phyloP scores from a whole-genome alignment of 2,888 invertebrate genomes.

The Hymenopus coronatus region DNA sequence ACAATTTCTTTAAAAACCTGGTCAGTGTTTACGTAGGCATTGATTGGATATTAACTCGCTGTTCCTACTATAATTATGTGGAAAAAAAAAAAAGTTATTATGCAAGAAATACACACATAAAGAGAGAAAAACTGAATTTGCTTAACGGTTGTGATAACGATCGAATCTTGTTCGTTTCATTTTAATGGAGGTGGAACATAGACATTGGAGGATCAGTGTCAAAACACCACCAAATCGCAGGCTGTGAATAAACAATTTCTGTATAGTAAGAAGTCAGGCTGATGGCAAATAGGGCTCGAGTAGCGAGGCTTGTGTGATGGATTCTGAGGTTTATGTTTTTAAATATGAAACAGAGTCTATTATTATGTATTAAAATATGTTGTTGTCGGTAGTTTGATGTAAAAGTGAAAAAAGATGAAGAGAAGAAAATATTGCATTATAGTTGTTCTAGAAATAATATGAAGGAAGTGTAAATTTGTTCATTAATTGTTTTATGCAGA shows the following conservation, averaged over 20 bases:
- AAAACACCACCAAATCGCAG: constrained; percentile 34
- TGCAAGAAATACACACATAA: neutral
- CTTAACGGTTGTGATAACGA: constrained; percentile 31
- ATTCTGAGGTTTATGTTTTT: constrained; percentile 15
- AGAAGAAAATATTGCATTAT: constrained; percentile 10
- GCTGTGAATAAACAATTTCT: constrained; percentile 34
- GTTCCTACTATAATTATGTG: constrained; percentile 26
- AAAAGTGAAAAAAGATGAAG: neutral
- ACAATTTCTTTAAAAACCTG: neutral
- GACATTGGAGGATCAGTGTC: constrained; percentile 16
- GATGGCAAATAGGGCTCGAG: neutral
- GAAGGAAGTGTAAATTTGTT: constrained; percentile 19
- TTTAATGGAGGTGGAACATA: constrained; percentile 22
- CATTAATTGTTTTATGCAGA: constrained; percentile 26
- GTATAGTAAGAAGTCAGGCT: constrained; percentile 20
- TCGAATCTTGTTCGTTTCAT: constrained; percentile 22
- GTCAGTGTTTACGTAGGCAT: constrained; percentile 2
- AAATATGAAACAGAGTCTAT: constrained; percentile 24
- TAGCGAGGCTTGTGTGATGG: neutral
- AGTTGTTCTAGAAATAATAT: neutral
- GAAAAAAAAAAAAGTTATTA: neutral
- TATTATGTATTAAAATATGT: constrained; percentile 21
- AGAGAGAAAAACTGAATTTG: constrained; percentile 15
- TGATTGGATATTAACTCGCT: constrained; percentile 14
- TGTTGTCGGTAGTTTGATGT: constrained; percentile 10